Base-by-base conservation (phyloP, 2,888 invertebrate species). In the Lasioglossum marginatum region DNA sequence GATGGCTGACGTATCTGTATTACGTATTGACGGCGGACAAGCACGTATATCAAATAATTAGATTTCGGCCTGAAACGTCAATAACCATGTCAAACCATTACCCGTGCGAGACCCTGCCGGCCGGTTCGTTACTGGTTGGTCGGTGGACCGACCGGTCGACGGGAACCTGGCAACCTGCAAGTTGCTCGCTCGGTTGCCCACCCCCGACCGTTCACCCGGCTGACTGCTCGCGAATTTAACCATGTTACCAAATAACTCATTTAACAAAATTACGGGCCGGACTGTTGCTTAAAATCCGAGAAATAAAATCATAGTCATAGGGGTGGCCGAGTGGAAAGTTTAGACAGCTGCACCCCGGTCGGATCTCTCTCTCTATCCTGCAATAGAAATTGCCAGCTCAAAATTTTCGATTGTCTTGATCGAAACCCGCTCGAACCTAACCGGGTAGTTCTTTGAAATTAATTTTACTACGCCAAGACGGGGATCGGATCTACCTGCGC, bases 1-100 rank as follows among this genome's bases (percentile, higher is more conserved):
- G 91, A 91, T 89, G 91, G 87, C 82, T 89, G 91, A 90, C 92
- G 87, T 92, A 90, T 91, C 91, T 91, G 88, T 91, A 91, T 91
- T 91, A 86, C 92, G 81, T 87, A 87, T 87, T 92, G 88, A 89
- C 86, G 92, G 88, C 90, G 88, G 92, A 92, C 92, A 91, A 92
- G 93, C 93, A 93, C 93, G 93, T 93, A 93, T 93, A 94, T 93
- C 92, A 91, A 93, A 93, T 95, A 95, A 95, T 95, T 94, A 92
- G 93, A 95, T 95, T 95, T 93, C 90, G 91, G 92, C 89, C 92
- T 92, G 92, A 94, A 95, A 95, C 93, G 95, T 94, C 95, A 94
- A 95, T 95, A 95, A 94, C 94, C 95, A 92, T 94, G 93, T 95
- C 94, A 94, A 95, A 93, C 93, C 93, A 94, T 95, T 94, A 94